These are phyloP conservation scores for Phenganax marumi DNA, from an alignment of 92 coral and sea anemone genomes.

Conservation along the genomic window DNA sequence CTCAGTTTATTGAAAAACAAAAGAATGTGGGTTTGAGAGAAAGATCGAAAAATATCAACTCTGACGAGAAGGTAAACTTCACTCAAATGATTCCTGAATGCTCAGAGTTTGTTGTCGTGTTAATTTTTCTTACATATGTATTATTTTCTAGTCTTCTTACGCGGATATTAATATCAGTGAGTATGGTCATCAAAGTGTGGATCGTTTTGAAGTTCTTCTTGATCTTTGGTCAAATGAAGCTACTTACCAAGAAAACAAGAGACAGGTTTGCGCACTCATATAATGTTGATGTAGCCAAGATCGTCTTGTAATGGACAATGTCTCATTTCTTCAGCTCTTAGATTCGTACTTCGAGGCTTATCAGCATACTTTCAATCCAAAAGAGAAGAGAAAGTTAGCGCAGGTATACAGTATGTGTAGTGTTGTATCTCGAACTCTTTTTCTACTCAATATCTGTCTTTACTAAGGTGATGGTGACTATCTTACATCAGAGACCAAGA, in stretches of 20 bases:
- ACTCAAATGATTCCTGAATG: background rate
- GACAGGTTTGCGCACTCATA: slow-evolving; percentile 64
- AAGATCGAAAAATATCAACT: slow-evolving; percentile 6
- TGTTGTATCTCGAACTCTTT: too few relatives aligned
- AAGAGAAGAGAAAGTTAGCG: slow-evolving; percentile 78
- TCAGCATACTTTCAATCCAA: slow-evolving; percentile 84
- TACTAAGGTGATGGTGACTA: slow-evolving; percentile 73
- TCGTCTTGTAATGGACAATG: background rate
- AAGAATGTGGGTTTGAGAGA: slow-evolving; percentile 68
- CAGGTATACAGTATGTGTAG: slow-evolving; percentile 59
- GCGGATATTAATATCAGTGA: slow-evolving; percentile 74
- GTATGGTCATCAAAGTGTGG: slow-evolving; percentile 91
- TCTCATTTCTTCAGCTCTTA: slow-evolving; percentile 62
- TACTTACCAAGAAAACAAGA: slow-evolving; percentile 85
- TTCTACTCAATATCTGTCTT: background rate
- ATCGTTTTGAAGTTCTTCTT: slow-evolving; percentile 79
- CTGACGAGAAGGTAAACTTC: slow-evolving; percentile 3
- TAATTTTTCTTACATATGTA: background rate
- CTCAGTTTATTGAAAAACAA: slow-evolving; percentile 82
- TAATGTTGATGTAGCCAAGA: background rate
- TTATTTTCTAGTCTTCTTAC: slow-evolving; percentile 61
- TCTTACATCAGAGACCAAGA: slow-evolving; percentile 78
- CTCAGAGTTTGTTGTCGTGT: background rate
- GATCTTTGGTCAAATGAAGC: slow-evolving; percentile 99
- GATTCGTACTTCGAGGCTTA: slow-evolving; percentile 90